Base-by-base conservation (phyloP, 1,140 invertebrate species). In the Cotesia vestalis region DNA sequence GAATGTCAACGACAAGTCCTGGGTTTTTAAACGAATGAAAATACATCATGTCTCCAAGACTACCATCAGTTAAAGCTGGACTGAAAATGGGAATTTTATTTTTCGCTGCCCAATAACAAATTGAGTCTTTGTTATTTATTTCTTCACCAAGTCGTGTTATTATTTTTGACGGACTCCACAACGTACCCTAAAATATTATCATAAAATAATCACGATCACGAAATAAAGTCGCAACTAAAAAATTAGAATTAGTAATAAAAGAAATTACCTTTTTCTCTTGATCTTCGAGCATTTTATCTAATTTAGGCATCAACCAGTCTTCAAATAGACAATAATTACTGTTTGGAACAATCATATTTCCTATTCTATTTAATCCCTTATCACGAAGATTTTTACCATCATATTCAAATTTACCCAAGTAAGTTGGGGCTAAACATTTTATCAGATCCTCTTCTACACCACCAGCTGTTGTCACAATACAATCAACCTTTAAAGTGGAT, bases 371-470 rank as follows among this genome's bases (percentile, higher is more conserved):
- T 46, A 99, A 94, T 8, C 98, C 98, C 75, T 92, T 91, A 5
- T 94, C 91, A 71, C 97, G 88, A 12, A 98, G 88, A 53, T 86
- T 86, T 82, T 90, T 91, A 0, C 94, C 98, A 79, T 91, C 90
- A 68, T 98, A 88, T 82, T 92, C 86, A 86, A 99, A 99, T 82
- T 95, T 92, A 38, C 97, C 98, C 34, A 99, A 78, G 81, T 93
- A 98, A 0, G 97, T 99, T 4, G 96, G 95, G 3, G 94, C 95
- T 63, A 99, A 87, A 87, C 98, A 99, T 90, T 99, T 99, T 53
- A 99, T 99, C 51, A 99, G 91, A 88, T 99, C 98, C 88, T 99
- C 98, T 87, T 99, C 98, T 2, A 99, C 90, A 17, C 98, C 98
- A 27, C 98, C 98, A 14, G 98, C 98, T 59, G 97, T 98, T 51